These are phyloP conservation scores for Protula sp. DNA, from an alignment of 2,888 invertebrate genomes.

Conservation along the genomic window DNA sequence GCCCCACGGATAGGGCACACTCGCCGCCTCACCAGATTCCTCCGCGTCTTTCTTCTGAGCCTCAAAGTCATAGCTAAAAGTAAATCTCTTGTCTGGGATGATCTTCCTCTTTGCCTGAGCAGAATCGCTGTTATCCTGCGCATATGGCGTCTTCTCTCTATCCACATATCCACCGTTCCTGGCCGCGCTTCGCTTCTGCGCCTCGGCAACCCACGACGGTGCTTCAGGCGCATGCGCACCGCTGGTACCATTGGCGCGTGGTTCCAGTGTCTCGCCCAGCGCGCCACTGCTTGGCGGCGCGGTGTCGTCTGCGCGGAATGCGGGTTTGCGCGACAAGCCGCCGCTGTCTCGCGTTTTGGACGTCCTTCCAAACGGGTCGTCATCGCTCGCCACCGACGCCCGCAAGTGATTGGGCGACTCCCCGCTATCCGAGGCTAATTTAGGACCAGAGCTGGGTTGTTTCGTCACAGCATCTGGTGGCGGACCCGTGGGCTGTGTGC, in stretches of 20 bases:
- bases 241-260: not conserved
- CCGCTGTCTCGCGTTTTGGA: not conserved
- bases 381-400: not conserved
- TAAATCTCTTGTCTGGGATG: not conserved
- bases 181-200: slow-evolving; percentile 32
- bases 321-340: not conserved
- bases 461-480: no score
- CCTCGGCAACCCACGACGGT: slow-evolving; percentile 41
- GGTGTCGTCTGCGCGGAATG: not conserved
- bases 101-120: not conserved
- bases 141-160: slow-evolving; percentile 1
- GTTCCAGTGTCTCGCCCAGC: no score
- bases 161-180: slow-evolving; percentile 30
- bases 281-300: not conserved
- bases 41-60: no score
- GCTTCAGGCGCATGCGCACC: not conserved
- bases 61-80: no score
- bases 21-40: no score
- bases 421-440: not conserved
- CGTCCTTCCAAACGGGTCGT: not conserved
- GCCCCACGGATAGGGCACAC: no score
- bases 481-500: not conserved
- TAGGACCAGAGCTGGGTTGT: not conserved
- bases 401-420: not conserved
- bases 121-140: not conserved